A percentile compares a stretch with the other conserved stretches of the same genome.
phyloP scores from a whole-genome alignment of 2,888 invertebrate genomes.

The Leucoptera coffeella region DNA sequence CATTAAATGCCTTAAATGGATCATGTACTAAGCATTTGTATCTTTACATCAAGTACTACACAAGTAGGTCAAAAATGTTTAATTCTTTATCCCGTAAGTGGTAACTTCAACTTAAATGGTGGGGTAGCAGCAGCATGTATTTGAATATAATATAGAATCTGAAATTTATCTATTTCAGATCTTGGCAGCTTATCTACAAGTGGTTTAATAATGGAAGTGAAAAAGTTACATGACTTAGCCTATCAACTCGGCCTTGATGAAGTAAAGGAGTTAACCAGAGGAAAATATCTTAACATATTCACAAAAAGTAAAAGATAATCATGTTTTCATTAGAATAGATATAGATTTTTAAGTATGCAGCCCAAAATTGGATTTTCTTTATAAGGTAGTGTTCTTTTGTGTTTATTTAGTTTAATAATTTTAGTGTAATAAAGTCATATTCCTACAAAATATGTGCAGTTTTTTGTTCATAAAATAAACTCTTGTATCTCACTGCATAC shows the following conservation, averaged over 20 bases:
- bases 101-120: too few relatives aligned
- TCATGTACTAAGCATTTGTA: too few relatives aligned
- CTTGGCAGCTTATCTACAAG: conserved; percentile 70
- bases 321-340: not conserved
- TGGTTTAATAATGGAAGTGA: conserved; percentile 86
- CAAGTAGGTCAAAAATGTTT: not conserved
- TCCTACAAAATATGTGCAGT: too few relatives aligned
- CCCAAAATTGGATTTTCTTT: not conserved
- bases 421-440: too few relatives aligned
- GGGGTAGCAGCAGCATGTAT: too few relatives aligned
- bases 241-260: conserved; percentile 93
- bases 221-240: conserved; percentile 88
- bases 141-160: too few relatives aligned
- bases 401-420: too few relatives aligned
- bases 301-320: conserved; percentile 22
- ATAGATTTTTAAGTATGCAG: not conserved
- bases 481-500: too few relatives aligned
- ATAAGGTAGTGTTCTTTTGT: too few relatives aligned
- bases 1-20: too few relatives aligned
- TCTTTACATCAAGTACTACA: too few relatives aligned
- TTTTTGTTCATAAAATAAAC: too few relatives aligned
- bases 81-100: not conserved
- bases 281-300: conserved; percentile 89
- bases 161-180: conserved; percentile 53
- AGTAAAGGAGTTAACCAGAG: conserved; percentile 93